Percentiles rank a stretch among this genome's conserved stretches.
Evolutionary conservation across 2,113 vertebrate genomes (phyloP).

Genomic region (Lagenorhynchus albirostris): DNA sequence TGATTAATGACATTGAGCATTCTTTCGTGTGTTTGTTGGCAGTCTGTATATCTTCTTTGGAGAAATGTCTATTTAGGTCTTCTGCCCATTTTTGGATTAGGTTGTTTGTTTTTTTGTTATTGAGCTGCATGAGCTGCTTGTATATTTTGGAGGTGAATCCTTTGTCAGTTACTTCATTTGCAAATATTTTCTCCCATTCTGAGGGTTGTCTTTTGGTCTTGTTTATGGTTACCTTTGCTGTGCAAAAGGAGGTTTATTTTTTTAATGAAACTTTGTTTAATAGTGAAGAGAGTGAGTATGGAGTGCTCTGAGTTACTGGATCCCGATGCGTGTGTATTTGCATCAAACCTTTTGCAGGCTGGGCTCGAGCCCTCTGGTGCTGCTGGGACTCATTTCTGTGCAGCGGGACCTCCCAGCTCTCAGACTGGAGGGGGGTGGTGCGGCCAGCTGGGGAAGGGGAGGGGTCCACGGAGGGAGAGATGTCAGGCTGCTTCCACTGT

Average conservation of each 20-base stretch:
- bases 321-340: not conserved
- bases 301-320: not conserved
- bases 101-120: too few species aligned
- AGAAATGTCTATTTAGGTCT: too few species aligned
- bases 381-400: not conserved
- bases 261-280: not conserved
- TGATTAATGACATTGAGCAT: accelerated
- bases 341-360: not conserved
- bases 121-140: too few species aligned
- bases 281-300: not conserved
- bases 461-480: not conserved
- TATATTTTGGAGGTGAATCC: too few species aligned
- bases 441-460: not conserved
- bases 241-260: not conserved
- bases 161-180: too few species aligned
- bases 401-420: not conserved
- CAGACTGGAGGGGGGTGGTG: not conserved
- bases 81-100: too few species aligned
- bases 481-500: not conserved
- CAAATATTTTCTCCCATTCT: too few species aligned
- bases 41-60: too few species aligned
- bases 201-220: too few species aligned
- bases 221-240: too few species aligned
- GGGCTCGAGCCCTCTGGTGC: not conserved
- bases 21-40: too few species aligned